Evolutionary conservation across 2,888 invertebrate species (phyloP).

Genomic region (Pyrrhosoma nymphula): DNA sequence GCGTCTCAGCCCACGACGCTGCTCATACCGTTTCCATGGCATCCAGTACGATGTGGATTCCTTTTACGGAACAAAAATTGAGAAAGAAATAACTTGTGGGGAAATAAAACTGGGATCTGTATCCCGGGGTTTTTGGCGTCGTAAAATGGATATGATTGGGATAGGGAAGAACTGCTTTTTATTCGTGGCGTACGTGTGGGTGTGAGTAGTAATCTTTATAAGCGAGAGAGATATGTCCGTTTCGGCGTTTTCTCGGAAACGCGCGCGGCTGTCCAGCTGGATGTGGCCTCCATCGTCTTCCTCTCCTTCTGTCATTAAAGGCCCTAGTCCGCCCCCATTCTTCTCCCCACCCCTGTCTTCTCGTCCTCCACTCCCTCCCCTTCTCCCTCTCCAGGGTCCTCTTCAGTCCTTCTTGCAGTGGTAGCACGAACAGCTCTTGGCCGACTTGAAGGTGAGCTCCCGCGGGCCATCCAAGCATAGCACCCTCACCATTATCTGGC

Average conservation of each 20-base stretch:
- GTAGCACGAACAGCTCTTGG: constrained; percentile 90
- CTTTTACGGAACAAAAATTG: no score
- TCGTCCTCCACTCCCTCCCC: neutral
- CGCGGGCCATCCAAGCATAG: constrained; percentile 89
- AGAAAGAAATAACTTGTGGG: no score
- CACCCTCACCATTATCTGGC: constrained; percentile 87
- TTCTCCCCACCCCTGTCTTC: neutral
- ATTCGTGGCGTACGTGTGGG: neutral
- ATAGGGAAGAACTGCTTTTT: neutral
- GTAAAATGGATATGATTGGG: neutral
- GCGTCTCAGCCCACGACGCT: no score
- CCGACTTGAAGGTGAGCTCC: constrained; percentile 90
- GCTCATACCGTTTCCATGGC: no score
- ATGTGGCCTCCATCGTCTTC: neutral
- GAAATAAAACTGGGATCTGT: neutral
- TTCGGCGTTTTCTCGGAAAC: constrained; percentile 3
- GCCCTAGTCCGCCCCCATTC: neutral
- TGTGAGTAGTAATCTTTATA: neutral
- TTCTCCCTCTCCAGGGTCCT: neutral
- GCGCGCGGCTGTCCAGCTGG: neutral
- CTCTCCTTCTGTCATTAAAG: neutral
- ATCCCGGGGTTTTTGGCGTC: neutral
- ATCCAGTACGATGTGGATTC: no score
- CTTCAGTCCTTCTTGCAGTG: constrained; percentile 89
- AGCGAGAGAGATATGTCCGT: constrained; percentile 4